These are phyloP conservation scores for Boleophthalmus pectinirostris DNA, from an alignment of 2,113 vertebrate species.

Conservation along the genomic window DNA sequence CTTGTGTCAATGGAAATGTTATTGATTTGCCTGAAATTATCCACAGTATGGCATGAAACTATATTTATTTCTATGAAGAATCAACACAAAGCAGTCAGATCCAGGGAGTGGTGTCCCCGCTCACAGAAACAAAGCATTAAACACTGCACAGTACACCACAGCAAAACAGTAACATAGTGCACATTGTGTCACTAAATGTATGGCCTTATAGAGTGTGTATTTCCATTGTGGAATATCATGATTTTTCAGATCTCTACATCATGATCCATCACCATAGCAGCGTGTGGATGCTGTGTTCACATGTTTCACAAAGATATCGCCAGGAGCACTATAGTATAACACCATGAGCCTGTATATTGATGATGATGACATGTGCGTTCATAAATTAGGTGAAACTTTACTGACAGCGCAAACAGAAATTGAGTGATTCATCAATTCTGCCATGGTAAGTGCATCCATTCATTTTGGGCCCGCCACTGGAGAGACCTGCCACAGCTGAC, in stretches of 20 bases:
- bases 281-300: slow-evolving; percentile 10
- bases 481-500: slow-evolving; percentile 38
- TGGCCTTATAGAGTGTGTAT: slow-evolving; percentile 5
- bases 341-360: slow-evolving; percentile 28
- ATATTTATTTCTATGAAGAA: too few relatives aligned
- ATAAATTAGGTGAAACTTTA: slow-evolving; percentile 33
- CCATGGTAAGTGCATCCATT: slow-evolving; percentile 26
- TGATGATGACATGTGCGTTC: slow-evolving; percentile 27
- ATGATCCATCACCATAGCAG: slow-evolving; percentile 36
- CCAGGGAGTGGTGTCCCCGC: too few relatives aligned
- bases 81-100: too few relatives aligned
- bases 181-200: neutral
- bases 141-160: neutral
- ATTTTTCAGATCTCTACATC: slow-evolving; percentile 28
- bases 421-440: slow-evolving; percentile 36
- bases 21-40: too few relatives aligned
- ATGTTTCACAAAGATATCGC: slow-evolving; percentile 29
- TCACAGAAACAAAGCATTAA: too few relatives aligned
- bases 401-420: slow-evolving; percentile 19
- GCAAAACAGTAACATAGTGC: neutral
- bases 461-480: slow-evolving; percentile 33
- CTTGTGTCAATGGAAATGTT: too few relatives aligned
- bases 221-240: slow-evolving; percentile 13
- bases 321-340: slow-evolving; percentile 23
- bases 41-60: too few relatives aligned